Base-by-base conservation (phyloP, 2,113 vertebrate genomes). In the Tyto alba region DNA sequence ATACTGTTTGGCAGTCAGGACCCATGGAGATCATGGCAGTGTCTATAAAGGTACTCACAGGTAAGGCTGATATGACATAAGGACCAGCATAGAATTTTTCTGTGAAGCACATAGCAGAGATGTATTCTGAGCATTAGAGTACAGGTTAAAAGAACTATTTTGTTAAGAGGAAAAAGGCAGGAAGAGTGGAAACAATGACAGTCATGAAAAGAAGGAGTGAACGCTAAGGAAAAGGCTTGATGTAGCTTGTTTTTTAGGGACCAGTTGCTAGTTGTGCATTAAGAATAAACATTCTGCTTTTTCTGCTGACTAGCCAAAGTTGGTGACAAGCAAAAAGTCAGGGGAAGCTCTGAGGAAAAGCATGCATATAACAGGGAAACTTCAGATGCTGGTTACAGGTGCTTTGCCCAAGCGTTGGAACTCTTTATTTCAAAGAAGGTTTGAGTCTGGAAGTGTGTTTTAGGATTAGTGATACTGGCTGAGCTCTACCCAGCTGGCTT, bases 241-340 rank as follows among this genome's bases (percentile, higher is more conserved):
- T 56, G 2, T 23, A 63, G 63, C 14, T 25, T 74, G 38, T 16
- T 67, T 94, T 94, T 88, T 52, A 81, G 68, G 64, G 56, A 36
- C 40, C 25, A 93, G 52, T 25, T 87, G 52, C 38, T 86, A 30
- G 22, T 10, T 81, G 26, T 38, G 64, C 43, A 27, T 71, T 67
- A 81, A 81, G 52, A 84, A 75, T 64, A 75, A 94, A 72, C 25
- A 43, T 43, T 74, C 47, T 90, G n/a, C 47, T 78, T 84, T 89
- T 91, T 91, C 52, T 85, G 84, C 32, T 84, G 69, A 38, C 13
- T 68, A 76, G 45, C 30, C 43, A 52, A 87, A 82, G n/a, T 40
- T 16, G 57, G 34, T 86, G 55, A 43, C 16, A 60, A 85, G 71
- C 13, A 11, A 72, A 79, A 88, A 88, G 67, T 25, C 38, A 57